Conservation (phyloP, 2,113 vertebrate genomes). For the Meles meles region DNA sequence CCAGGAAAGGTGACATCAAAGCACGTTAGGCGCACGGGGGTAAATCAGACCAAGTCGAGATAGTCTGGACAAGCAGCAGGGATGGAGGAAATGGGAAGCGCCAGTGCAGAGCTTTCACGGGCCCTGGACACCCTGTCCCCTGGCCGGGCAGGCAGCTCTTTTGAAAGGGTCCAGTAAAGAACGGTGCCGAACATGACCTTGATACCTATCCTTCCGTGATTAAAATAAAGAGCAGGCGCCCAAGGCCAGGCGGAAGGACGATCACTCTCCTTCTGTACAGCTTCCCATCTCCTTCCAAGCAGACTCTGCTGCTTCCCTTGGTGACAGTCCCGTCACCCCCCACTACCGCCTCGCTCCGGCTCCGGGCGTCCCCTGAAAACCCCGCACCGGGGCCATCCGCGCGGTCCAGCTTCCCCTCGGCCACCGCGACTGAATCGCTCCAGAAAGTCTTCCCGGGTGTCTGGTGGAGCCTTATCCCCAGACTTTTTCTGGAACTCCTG, state of each 20-base stretch:
- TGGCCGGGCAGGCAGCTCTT: background rate
- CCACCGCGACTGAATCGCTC: background rate
- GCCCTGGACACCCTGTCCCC: background rate
- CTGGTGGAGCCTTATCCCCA: background rate
- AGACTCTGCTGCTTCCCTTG: background rate
- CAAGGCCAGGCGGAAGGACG: background rate
- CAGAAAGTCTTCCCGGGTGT: background rate
- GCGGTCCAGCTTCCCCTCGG: background rate
- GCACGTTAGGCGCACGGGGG: background rate
- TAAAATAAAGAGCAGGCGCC: background rate
- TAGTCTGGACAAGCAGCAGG: background rate
- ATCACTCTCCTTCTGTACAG: background rate
- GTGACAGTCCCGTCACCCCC: background rate
- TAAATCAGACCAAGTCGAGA: background rate
- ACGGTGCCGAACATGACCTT: background rate
- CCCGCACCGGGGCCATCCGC: background rate
- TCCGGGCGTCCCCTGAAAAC: background rate
- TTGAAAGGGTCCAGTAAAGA: background rate
- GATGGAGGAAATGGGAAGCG: accelerated
- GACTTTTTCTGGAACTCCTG: background rate
- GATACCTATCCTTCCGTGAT: background rate
- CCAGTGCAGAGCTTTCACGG: background rate
- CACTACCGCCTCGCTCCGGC: background rate
- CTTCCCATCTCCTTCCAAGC: background rate
- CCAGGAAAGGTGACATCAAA: background rate